Evolutionary conservation across 2,113 vertebrate species (phyloP).

Genomic region (Brienomyrus brachyistius): DNA sequence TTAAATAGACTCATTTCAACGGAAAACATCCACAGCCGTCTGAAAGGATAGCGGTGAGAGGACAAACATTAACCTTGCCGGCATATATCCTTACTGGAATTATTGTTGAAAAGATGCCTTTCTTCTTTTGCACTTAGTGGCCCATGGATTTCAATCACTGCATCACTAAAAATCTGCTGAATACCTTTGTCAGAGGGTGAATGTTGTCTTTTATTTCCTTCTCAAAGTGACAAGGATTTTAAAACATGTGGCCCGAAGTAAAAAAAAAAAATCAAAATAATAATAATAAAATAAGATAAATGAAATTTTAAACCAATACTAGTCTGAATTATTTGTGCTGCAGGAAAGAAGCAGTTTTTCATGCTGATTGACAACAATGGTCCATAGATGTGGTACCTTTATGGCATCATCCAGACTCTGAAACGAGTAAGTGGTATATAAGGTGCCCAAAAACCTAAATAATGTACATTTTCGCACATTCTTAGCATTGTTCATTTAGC

Average conservation of each 20-base stretch:
- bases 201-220: slow-evolving; percentile 34
- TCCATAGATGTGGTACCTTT: neutral
- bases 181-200: slow-evolving; percentile 39
- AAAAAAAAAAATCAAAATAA: slow-evolving; percentile 9
- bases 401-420: neutral
- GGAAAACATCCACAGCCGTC: slow-evolving; percentile 32
- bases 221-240: slow-evolving; percentile 35
- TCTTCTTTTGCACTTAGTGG: slow-evolving; percentile 1
- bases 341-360: slow-evolving; percentile 16
- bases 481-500: slow-evolving; percentile 3
- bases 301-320: slow-evolving; percentile 31
- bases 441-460: neutral
- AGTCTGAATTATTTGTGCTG: slow-evolving; percentile 28
- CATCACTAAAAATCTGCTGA: slow-evolving; percentile 33
- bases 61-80: slow-evolving; percentile 27
- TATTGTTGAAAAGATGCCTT: slow-evolving; percentile 13
- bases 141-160: slow-evolving; percentile 33
- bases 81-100: slow-evolving; percentile 35
- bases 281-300: slow-evolving; percentile 28
- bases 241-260: slow-evolving; percentile 33
- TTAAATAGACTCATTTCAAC: slow-evolving; percentile 7
- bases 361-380: neutral
- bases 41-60: slow-evolving; percentile 22
- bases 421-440: slow-evolving; percentile 9
- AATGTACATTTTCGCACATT: neutral